Percentiles rank a stretch among this genome's conserved stretches.
Conservation (phyloP, 2,797 vertebrate genomes). For the Spinibarbus caldwelli region DNA sequence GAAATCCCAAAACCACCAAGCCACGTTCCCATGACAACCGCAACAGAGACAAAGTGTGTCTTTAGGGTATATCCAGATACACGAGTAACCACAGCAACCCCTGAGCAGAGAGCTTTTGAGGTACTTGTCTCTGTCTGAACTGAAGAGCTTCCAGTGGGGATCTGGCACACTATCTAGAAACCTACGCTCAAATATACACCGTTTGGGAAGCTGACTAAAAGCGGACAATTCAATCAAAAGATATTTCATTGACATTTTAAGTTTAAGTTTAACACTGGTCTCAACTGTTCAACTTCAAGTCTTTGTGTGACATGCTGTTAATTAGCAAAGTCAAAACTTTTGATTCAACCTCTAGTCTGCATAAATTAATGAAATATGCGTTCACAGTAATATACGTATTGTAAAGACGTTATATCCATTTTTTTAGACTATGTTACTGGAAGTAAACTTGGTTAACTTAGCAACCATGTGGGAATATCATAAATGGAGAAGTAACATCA, state of each 20-base stretch:
- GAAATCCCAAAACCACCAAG: not conserved
- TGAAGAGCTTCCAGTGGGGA: constrained; percentile 7
- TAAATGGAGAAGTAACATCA: not conserved
- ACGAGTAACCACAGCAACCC: constrained; percentile 52
- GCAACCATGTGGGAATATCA: not conserved
- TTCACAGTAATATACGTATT: not conserved
- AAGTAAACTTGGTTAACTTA: not conserved
- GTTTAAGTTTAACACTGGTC: not conserved
- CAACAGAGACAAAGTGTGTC: constrained; percentile 18
- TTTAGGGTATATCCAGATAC: constrained; percentile 16
- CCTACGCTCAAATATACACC: not conserved
- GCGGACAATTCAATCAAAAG: not conserved
- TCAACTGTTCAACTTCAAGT: not conserved
- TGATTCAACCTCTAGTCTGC: not conserved
- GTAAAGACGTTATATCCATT: not conserved
- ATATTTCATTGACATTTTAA: not conserved
- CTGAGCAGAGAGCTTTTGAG: not conserved
- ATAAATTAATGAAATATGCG: not conserved
- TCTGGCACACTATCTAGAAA: not conserved
- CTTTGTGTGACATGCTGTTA: not conserved
- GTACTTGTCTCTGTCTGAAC: not conserved
- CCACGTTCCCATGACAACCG: constrained; percentile 44
- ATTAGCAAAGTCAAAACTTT: not conserved
- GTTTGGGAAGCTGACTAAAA: not conserved
- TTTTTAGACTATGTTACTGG: not conserved